Conservation (phyloP, 2,113 vertebrate species). For the Genyomyrus donnyi region DNA sequence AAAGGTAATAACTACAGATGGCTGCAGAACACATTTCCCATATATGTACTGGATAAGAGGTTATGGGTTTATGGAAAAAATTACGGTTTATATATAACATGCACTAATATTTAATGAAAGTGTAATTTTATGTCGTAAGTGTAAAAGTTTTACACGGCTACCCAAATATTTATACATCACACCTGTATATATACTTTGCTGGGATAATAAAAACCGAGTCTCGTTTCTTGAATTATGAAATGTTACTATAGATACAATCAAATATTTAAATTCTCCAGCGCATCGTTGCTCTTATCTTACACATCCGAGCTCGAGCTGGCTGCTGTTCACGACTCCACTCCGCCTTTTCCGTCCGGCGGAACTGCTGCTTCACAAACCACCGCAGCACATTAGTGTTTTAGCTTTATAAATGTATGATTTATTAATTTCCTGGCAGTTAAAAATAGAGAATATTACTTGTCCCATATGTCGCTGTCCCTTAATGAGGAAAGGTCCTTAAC, state of each 20-base stretch:
- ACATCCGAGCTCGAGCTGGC: neutral
- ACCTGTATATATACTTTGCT: neutral
- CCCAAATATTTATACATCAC: neutral
- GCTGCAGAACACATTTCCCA: neutral
- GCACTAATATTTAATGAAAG: neutral
- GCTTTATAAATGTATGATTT: conserved; percentile 16
- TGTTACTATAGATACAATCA: too few species aligned
- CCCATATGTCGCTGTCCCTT: conserved; percentile 15
- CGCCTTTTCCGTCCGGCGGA: neutral
- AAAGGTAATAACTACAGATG: neutral
- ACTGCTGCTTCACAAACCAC: neutral
- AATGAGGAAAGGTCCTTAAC: conserved; percentile 14
- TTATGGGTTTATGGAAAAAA: neutral
- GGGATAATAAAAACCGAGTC: neutral
- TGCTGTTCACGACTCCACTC: neutral
- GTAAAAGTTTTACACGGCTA: neutral
- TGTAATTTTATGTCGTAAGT: neutral
- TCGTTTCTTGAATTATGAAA: neutral
- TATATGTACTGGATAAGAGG: neutral
- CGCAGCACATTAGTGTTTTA: conserved; percentile 4
- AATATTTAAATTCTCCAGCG: neutral
- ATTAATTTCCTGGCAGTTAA: conserved; percentile 19
- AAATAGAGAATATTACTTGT: conserved; percentile 20
- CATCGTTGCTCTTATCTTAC: neutral
- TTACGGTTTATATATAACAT: neutral